Percentiles rank a stretch among this genome's conserved stretches.
Conservation (phyloP, 1,140 invertebrate species). For the Drosophila saltans region DNA sequence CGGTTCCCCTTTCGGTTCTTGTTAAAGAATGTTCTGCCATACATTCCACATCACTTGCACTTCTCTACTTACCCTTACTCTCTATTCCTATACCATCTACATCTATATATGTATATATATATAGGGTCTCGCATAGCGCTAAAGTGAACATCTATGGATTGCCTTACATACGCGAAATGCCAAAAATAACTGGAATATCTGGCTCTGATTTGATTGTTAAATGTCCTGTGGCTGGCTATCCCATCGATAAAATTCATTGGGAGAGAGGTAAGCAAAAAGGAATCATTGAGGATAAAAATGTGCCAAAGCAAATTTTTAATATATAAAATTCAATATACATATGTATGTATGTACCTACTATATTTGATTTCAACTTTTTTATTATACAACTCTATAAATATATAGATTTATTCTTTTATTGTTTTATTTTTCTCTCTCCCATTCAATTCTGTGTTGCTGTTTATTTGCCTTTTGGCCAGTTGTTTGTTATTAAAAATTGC, state of each 20-base stretch:
- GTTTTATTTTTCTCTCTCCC: conserved; percentile 21
- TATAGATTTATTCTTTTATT: conserved; percentile 26
- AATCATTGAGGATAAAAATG: neutral
- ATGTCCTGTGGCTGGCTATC: conserved; percentile 96
- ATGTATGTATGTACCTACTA: conserved; percentile 13
- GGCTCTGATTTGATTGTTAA: conserved; percentile 93
- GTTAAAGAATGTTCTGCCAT: neutral
- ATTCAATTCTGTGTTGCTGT: conserved; percentile 34
- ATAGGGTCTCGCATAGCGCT: conserved; percentile 89
- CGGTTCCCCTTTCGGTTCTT: neutral
- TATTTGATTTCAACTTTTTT: conserved; percentile 16
- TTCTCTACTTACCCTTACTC: neutral
- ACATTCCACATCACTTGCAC: conserved; percentile 13
- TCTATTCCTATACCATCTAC: neutral
- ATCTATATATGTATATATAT: conserved; percentile 23
- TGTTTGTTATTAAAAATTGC: conserved; percentile 75
- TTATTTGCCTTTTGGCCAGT: conserved; percentile 64
- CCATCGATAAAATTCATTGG: conserved; percentile 94
- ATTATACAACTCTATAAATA: conserved; percentile 12
- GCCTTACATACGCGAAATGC: conserved; percentile 95
- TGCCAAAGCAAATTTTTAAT: neutral
- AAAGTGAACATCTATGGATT: conserved; percentile 95
- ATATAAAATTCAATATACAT: conserved; percentile 22
- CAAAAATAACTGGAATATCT: conserved; percentile 94
- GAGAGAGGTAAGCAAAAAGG: conserved; percentile 88